phyloP scores from a whole-genome alignment of 1,140 invertebrate species.

The Pseudomyrmex concolor region DNA sequence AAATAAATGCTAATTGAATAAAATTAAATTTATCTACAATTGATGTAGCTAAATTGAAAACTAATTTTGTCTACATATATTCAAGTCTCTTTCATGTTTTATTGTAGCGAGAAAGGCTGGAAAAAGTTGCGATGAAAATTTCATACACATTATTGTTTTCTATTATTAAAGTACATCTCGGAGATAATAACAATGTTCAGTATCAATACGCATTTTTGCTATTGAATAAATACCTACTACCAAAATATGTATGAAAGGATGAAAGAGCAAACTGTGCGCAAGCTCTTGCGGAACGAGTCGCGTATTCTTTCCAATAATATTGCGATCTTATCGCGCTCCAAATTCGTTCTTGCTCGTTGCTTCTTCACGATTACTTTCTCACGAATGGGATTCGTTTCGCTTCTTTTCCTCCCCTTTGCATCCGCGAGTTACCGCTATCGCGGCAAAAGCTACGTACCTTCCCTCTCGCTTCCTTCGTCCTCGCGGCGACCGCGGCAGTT shows the following conservation, averaged over 20 bases:
- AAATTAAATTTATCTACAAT: neutral
- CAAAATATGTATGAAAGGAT: neutral
- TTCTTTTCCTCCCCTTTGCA: constrained; percentile 37
- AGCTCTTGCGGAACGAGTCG: neutral
- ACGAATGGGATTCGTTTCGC: constrained; percentile 48
- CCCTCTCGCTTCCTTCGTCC: neutral
- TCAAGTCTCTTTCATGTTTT: constrained; percentile 3
- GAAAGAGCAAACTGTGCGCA: neutral
- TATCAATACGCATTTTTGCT: neutral
- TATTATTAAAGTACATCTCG: too few species aligned
- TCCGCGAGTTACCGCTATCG: constrained; percentile 60
- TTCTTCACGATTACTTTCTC: constrained; percentile 37
- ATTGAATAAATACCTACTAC: neutral
- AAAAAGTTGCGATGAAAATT: neutral
- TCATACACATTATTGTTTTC: too few species aligned
- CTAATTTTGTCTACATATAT: neutral
- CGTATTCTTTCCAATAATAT: neutral
- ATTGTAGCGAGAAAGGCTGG: neutral
- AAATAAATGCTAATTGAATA: constrained; percentile 24
- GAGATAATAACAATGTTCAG: neutral
- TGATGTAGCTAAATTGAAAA: constrained; percentile 19
- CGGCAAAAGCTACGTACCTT: constrained; percentile 21
- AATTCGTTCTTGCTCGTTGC: constrained; percentile 49
- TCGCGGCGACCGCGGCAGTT: constrained; percentile 51
- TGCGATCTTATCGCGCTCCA: constrained; percentile 24